Percentiles rank a stretch among this genome's conserved stretches.
Conservation (phyloP, 2,888 invertebrate species). For the Coenonympha glycerion region DNA sequence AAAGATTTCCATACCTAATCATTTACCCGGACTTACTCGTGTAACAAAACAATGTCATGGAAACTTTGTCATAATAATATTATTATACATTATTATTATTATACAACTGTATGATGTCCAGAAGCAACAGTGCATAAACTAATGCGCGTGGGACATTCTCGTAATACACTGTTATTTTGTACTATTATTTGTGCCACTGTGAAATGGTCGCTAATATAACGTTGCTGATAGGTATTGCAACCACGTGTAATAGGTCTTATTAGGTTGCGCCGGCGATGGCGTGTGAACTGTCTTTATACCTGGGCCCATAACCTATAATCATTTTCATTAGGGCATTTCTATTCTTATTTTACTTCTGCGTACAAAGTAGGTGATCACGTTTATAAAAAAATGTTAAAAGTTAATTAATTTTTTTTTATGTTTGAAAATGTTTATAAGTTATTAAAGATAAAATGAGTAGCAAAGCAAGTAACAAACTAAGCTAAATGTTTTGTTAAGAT, state of each 20-base stretch:
- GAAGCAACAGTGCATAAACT: conserved; percentile 8
- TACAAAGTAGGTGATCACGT: no score
- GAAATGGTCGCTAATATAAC: conserved; percentile 11
- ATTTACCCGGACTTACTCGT: no score
- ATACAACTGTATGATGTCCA: conserved; percentile 1
- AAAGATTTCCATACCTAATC: no score
- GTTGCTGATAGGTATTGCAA: conserved; percentile 6
- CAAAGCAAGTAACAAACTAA: no score
- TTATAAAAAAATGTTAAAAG: no score
- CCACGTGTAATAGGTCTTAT: conserved; percentile 15
- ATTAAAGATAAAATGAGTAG: no score
- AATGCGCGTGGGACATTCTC: conserved; percentile 14
- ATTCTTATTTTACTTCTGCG: conserved; percentile 14
- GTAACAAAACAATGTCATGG: no score
- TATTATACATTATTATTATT: no score
- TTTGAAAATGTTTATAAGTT: no score
- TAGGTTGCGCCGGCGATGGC: conserved; percentile 16
- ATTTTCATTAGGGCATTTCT: conserved; percentile 18
- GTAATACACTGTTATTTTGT: conserved; percentile 8
- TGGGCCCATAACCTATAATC: conserved; percentile 15
- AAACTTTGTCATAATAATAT: no score
- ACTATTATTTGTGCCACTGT: conserved; percentile 10
- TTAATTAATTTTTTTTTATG: no score
- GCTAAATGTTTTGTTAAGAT: not conserved
- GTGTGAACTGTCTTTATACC: conserved; percentile 20